Conservation (phyloP, 2,113 vertebrate species). For the Pelecanus crispus region DNA sequence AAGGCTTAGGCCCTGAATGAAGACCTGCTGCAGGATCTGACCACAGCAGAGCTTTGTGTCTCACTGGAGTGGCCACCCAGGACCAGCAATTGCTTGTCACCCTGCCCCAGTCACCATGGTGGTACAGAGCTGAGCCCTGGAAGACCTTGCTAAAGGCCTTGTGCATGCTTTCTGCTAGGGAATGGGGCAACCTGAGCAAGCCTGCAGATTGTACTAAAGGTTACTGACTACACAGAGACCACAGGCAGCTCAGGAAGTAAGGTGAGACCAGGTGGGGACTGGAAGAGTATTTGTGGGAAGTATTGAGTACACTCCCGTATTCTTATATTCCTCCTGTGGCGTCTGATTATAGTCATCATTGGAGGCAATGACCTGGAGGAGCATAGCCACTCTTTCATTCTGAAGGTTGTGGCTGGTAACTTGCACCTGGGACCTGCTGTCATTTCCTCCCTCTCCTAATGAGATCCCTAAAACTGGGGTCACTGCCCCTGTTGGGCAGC, state of each 20-base stretch:
- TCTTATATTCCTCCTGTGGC: neutral
- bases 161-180: neutral
- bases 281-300: neutral
- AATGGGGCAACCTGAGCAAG: neutral
- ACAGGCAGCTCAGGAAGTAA: conserved; percentile 5
- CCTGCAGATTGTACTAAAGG: neutral
- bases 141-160: neutral
- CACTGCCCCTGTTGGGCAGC: neutral
- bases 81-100: neutral
- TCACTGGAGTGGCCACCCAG: neutral
- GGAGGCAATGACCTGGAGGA: neutral
- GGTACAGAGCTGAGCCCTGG: neutral
- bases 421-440: neutral
- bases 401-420: neutral
- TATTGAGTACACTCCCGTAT: neutral
- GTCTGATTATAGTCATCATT: neutral
- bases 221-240: neutral
- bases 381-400: neutral
- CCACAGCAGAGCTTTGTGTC: neutral
- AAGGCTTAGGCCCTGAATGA: neutral
- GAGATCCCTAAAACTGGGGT: neutral
- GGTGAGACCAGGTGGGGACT: neutral
- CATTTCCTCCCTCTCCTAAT: neutral
- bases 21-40: neutral
- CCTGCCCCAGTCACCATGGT: neutral